Percentiles rank a stretch among this genome's conserved stretches.
Evolutionary conservation across 1,140 invertebrate species (phyloP).

Genomic region (Himalopsyche phryganea): DNA sequence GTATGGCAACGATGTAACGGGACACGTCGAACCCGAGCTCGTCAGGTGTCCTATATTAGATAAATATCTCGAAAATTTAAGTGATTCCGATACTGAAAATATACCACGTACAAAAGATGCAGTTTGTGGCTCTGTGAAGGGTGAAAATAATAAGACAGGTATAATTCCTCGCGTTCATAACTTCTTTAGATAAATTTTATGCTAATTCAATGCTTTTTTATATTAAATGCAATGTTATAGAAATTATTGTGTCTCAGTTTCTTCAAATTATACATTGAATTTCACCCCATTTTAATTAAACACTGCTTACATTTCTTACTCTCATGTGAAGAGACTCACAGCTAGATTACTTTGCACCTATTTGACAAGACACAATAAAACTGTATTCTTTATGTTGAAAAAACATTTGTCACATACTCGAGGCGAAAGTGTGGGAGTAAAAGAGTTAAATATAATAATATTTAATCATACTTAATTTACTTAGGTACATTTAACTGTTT

Average conservation of each 20-base stretch:
- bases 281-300: not conserved
- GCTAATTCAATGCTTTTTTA: not conserved
- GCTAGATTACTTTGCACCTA: no score
- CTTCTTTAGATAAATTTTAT: not conserved
- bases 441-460: no score
- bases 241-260: not conserved
- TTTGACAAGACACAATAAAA: no score
- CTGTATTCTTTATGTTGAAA: no score
- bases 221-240: not conserved
- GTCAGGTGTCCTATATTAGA: conserved; percentile 25
- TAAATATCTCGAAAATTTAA: conserved; percentile 27
- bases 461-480: no score
- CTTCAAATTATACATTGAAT: no score
- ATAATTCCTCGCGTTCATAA: not conserved
- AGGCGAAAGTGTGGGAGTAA: no score
- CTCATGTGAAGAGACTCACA: no score
- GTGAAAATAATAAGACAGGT: conserved; percentile 7
- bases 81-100: conserved; percentile 20
- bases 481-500: no score
- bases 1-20: conserved; percentile 17
- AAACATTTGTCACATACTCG: no score
- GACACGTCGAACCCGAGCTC: conserved; percentile 21
- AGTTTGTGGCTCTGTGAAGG: conserved; percentile 6
- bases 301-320: not conserved
- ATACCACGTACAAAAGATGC: conserved; percentile 12